Base-by-base conservation (phyloP, 2,113 vertebrate species). In the Triplophysa tibetana region DNA sequence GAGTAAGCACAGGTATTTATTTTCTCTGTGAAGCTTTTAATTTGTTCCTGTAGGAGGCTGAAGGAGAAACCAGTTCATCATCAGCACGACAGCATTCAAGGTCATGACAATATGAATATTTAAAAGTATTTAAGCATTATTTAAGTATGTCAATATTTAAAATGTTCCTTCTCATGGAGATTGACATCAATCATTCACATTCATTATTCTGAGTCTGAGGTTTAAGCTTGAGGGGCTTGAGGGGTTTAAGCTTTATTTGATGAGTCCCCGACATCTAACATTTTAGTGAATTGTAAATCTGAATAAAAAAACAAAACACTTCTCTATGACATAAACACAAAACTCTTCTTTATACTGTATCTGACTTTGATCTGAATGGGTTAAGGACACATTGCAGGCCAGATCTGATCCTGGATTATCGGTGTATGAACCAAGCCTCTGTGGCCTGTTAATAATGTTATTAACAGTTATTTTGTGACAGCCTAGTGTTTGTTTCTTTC, bases 1-100 rank as follows among this genome's bases (percentile, higher is more conserved):
- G 78, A 81, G 68, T 52, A 76, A 17, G 2, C 61, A 67, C 33
- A 66, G 6, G 4, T 72, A 85, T 85, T 82, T 80, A 82, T 80
- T 85, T 85, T 54, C 19, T 14, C 43, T 45, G 10, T 14, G 26
- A 63, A 62, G 16, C 33, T 56, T 64, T 77, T 54, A 21, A n/a
- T 61, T 83, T 70, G 70, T 77, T 69, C 70, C 48, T n/a, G 14
- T 10, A 41, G 56, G 54, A 65, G 9, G 75, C 38, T 63, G 60
- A 78, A 38, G 62, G 38, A 38, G 41, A 29, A 56, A 50, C 41
- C 7, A 52, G 79, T 80, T 33, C 63, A 79, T 63, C n/a, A 82
- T 72, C 62, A 70, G 17, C 58, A 65, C 77, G 62, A 62, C 75
- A 73, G 19, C 26, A 75, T 8, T 83, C 67, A 68, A 83, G 83